Conservation (phyloP, 2,113 vertebrate species). For the Aspiorhynchus laticeps region DNA sequence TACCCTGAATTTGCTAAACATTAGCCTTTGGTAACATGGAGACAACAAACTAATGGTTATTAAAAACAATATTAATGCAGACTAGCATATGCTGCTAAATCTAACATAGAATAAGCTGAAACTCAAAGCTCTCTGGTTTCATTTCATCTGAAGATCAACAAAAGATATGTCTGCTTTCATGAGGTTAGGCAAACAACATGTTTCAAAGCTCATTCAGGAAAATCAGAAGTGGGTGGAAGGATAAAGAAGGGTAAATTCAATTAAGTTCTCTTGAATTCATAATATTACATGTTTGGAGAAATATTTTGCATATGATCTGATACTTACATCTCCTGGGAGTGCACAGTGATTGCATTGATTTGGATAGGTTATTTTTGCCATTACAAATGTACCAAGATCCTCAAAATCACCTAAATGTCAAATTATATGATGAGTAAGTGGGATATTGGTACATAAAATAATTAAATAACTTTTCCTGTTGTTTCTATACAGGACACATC, state of each 20-base stretch:
- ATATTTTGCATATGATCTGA: too few relatives aligned
- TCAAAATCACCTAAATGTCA: background rate
- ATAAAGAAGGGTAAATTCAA: background rate
- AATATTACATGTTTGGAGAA: background rate
- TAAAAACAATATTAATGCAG: too few relatives aligned
- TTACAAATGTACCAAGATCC: background rate
- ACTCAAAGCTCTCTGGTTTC: background rate
- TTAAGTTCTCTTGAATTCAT: background rate
- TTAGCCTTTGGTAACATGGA: background rate
- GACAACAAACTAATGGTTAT: too few relatives aligned
- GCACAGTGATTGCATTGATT: background rate
- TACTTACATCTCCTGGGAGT: background rate
- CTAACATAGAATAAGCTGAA: background rate
- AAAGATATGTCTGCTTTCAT: background rate
- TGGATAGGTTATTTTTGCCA: background rate
- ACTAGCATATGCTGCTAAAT: background rate
- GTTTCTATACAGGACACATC: background rate
- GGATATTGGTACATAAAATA: background rate
- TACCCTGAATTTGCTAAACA: background rate
- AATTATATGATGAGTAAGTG: background rate
- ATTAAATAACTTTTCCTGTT: background rate
- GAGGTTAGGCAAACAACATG: background rate
- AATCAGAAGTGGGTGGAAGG: background rate
- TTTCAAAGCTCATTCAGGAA: background rate
- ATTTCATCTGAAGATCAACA: background rate